Conservation (phyloP, 2,888 invertebrate genomes). For the Parthenolecanium corni region DNA sequence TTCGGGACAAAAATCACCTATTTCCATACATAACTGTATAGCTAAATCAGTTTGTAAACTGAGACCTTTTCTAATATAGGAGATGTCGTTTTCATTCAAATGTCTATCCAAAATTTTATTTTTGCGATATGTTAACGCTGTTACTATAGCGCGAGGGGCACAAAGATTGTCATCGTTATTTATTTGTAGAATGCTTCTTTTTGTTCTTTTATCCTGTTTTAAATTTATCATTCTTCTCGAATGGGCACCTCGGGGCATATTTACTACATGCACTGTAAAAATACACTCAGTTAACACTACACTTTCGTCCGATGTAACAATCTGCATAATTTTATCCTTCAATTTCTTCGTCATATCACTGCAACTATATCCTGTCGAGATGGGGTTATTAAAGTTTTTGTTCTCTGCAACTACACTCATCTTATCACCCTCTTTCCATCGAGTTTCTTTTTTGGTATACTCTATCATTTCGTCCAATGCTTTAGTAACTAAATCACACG, state of each 20-base stretch:
- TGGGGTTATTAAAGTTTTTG: neutral
- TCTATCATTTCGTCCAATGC: slow-evolving; percentile 9
- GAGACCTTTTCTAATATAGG: slow-evolving; percentile 11
- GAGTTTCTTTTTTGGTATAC: neutral
- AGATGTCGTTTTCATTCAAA: neutral
- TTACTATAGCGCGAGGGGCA: slow-evolving; percentile 3
- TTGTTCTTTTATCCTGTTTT: slow-evolving; percentile 7
- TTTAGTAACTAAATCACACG: slow-evolving; percentile 12
- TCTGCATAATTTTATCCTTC: slow-evolving; percentile 7
- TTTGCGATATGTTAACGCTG: neutral
- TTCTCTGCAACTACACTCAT: slow-evolving; percentile 1
- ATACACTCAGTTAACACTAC: slow-evolving; percentile 11
- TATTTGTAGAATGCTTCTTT: slow-evolving; percentile 7
- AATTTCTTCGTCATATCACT: slow-evolving; percentile 2
- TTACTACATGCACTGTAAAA: slow-evolving; percentile 7
- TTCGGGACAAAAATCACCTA: slow-evolving; percentile 10
- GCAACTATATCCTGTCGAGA: slow-evolving; percentile 11
- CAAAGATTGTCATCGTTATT: slow-evolving; percentile 21
- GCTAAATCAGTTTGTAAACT: slow-evolving; percentile 13
- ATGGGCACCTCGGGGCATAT: neutral
- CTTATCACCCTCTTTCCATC: neutral
- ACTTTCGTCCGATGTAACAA: slow-evolving; percentile 23
- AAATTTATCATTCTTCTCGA: slow-evolving; percentile 9
- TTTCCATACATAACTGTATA: slow-evolving; percentile 11
- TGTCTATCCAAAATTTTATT: slow-evolving; percentile 14